Evolutionary conservation across 1,140 invertebrate species (phyloP).

Genomic region (Drosophila mojavensis): DNA sequence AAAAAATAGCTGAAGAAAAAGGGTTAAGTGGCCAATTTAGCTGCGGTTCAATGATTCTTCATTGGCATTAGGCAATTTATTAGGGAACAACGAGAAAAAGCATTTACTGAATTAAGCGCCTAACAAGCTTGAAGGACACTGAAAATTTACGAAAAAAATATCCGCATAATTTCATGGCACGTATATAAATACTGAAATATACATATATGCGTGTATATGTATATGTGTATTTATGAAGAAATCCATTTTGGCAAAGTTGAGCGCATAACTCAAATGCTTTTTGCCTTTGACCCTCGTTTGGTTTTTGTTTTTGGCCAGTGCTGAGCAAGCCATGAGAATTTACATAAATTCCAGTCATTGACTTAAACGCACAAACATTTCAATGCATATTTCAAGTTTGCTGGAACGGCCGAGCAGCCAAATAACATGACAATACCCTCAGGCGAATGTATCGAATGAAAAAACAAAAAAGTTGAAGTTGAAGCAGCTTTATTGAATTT

Average conservation of each 20-base stretch:
- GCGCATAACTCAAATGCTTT: slow-evolving; percentile 62
- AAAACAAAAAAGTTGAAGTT: slow-evolving; percentile 16
- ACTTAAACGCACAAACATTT: slow-evolving; percentile 68
- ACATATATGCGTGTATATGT: neutral
- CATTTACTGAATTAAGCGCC: slow-evolving; percentile 20
- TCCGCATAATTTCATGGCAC: slow-evolving; percentile 36
- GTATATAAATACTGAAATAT: slow-evolving; percentile 27
- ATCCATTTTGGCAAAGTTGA: slow-evolving; percentile 30
- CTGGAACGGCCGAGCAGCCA: no score
- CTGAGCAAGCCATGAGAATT: slow-evolving; percentile 59
- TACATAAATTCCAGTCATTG: slow-evolving; percentile 76
- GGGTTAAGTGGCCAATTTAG: slow-evolving; percentile 73
- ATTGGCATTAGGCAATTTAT: slow-evolving; percentile 60
- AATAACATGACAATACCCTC: slow-evolving; percentile 20
- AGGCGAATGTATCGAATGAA: no score
- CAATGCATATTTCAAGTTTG: slow-evolving; percentile 52
- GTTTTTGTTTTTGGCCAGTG: slow-evolving; percentile 27
- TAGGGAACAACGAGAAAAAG: slow-evolving; percentile 16
- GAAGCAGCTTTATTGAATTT: slow-evolving; percentile 62
- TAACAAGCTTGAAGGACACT: slow-evolving; percentile 23
- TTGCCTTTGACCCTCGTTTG: slow-evolving; percentile 42
- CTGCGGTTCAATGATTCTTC: slow-evolving; percentile 65
- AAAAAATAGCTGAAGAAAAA: slow-evolving; percentile 29
- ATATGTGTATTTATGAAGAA: slow-evolving; percentile 1
- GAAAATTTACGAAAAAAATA: neutral